Conservation (phyloP, 2,888 invertebrate genomes). For the Platypus cylindrus region DNA sequence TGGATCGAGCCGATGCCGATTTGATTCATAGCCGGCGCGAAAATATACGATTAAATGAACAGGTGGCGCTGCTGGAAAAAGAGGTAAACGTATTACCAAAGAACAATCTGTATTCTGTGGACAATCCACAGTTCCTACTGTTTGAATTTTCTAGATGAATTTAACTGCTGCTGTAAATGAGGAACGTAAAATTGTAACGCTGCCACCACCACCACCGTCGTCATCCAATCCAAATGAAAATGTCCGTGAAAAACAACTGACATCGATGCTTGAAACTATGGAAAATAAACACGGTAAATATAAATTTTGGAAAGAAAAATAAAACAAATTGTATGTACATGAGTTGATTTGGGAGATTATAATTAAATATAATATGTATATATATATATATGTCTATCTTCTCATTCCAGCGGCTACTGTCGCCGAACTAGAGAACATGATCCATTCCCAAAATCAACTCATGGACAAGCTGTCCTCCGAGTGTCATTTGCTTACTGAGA, state of each 20-base stretch:
- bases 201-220: slow-evolving; percentile 30
- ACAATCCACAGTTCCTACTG: too few relatives aligned
- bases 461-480: slow-evolving; percentile 84
- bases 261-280: slow-evolving; percentile 63
- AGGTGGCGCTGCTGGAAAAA: slow-evolving; percentile 66
- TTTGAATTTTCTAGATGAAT: slow-evolving; percentile 29
- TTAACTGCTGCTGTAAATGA: slow-evolving; percentile 30
- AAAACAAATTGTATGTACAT: slow-evolving; percentile 21
- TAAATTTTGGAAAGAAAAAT: background rate
- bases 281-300: slow-evolving; percentile 69
- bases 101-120: background rate
- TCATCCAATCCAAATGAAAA: slow-evolving; percentile 26
- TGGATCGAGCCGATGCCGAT: slow-evolving; percentile 72
- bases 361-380: background rate
- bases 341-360: slow-evolving; percentile 31
- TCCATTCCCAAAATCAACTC: slow-evolving; percentile 84
- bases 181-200: slow-evolving; percentile 28
- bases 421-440: slow-evolving; percentile 79
- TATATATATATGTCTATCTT: slow-evolving; percentile 6
- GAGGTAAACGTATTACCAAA: too few relatives aligned
- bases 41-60: slow-evolving; percentile 64
- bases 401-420: slow-evolving; percentile 71
- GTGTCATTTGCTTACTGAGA: slow-evolving; percentile 79
- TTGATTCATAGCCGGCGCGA: slow-evolving; percentile 68
- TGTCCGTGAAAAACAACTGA: slow-evolving; percentile 51